A percentile compares a stretch with the other conserved stretches of the same genome.
Evolutionary conservation across 2,797 vertebrate genomes (phyloP).

Genomic region (Melopsittacus undulatus): DNA sequence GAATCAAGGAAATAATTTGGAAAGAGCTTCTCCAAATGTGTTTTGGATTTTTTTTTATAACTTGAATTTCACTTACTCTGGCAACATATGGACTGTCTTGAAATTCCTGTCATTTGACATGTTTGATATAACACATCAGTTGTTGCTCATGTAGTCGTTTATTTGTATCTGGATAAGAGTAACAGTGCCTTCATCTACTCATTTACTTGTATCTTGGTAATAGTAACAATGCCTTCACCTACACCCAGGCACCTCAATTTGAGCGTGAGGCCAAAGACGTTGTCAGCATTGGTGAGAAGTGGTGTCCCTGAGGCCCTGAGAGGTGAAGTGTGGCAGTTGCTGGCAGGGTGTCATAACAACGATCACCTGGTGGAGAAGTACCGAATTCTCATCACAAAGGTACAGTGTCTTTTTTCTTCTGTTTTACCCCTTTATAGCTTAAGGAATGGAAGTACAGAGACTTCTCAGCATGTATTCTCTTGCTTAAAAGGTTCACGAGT

Average conservation of each 20-base stretch:
- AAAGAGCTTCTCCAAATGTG: not conserved
- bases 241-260: constrained; percentile 91
- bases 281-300: constrained; percentile 90
- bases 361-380: constrained; percentile 98
- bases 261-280: constrained; percentile 90
- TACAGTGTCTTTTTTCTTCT: constrained; percentile 46
- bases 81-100: not conserved
- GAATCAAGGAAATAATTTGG: not conserved
- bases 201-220: accelerated
- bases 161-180: not conserved
- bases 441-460: not conserved
- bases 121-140: not conserved
- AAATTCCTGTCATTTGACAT: not conserved
- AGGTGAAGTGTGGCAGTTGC: constrained; percentile 97
- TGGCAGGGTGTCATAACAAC: constrained; percentile 97
- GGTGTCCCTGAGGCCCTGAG: constrained; percentile 96
- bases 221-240: not conserved
- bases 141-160: accelerated
- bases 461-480: accelerated
- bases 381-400: constrained; percentile 97
- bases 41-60: accelerated
- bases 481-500: not conserved
- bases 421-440: accelerated
- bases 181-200: not conserved
- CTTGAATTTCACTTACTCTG: not conserved